phyloP scores from a whole-genome alignment of 1,140 invertebrate genomes.

The Drosophila pandora region DNA sequence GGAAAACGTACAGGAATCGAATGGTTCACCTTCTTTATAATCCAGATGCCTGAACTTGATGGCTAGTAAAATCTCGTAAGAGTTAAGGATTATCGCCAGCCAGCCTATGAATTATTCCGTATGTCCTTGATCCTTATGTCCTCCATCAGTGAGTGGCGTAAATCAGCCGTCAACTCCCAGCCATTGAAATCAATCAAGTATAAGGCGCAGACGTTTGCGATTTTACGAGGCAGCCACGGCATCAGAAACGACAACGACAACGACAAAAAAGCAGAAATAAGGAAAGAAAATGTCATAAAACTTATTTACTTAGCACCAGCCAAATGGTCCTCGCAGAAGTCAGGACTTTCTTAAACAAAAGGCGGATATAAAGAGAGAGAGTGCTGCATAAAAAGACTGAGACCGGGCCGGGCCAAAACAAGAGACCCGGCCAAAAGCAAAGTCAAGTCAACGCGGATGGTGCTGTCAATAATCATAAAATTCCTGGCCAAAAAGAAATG shows the following conservation, averaged over 20 bases:
- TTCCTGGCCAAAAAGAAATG: conserved; percentile 5
- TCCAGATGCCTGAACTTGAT: neutral
- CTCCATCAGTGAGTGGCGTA: conserved; percentile 28
- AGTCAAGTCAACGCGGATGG: conserved; percentile 60
- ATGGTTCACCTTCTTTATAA: neutral
- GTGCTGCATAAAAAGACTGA: conserved; percentile 24
- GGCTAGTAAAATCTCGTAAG: neutral
- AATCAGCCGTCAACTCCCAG: conserved; percentile 26
- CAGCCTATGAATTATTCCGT: conserved; percentile 34
- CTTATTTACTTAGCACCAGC: conserved; percentile 78
- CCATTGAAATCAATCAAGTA: conserved; percentile 75
- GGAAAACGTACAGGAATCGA: neutral
- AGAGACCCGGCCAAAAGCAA: conserved; percentile 21
- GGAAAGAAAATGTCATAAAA: conserved; percentile 75
- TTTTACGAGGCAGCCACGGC: conserved; percentile 61
- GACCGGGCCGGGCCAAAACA: conserved; percentile 14
- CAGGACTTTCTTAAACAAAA: conserved; percentile 54
- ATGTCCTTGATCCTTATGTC: conserved; percentile 16
- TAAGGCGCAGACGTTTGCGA: conserved; percentile 55
- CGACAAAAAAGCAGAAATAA: conserved; percentile 9
- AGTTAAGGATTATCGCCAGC: conserved; percentile 1
- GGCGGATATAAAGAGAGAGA: conserved; percentile 56
- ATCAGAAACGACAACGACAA: conserved; percentile 23
- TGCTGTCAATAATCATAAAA: conserved; percentile 76
- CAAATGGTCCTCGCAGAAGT: conserved; percentile 46